Conservation (phyloP, 2,797 vertebrate species). For the Ficedula albicollis region DNA sequence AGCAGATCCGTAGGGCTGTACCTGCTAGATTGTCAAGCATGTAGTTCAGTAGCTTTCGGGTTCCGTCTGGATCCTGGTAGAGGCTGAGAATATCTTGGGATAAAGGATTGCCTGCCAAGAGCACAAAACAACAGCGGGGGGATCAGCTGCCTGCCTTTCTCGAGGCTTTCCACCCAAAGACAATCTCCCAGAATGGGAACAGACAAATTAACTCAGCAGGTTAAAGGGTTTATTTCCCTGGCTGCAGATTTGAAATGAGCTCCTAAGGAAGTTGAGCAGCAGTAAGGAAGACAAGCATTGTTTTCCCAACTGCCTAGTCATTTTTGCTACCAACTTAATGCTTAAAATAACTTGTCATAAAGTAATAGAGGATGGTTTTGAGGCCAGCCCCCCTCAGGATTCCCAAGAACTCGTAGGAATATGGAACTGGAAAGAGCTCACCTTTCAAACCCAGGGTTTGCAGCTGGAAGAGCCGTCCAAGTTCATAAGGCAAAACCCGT, state of each 20-base stretch:
- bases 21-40: slow-evolving; percentile 99
- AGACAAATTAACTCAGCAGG: background rate
- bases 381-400: background rate
- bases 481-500: slow-evolving; percentile 99
- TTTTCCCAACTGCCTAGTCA: background rate
- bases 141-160: slow-evolving; percentile 2
- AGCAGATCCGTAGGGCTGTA: slow-evolving; percentile 30
- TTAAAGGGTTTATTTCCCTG: background rate
- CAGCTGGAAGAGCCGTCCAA: slow-evolving; percentile 97
- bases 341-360: background rate
- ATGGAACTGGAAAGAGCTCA: slow-evolving; percentile 33
- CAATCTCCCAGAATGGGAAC: background rate
- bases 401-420: background rate
- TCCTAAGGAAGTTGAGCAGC: background rate
- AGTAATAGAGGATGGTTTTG: background rate
- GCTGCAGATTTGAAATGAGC: background rate
- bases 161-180: background rate
- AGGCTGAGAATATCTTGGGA: slow-evolving; percentile 98
- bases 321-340: background rate
- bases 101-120: slow-evolving; percentile 93
- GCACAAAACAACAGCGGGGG: slow-evolving; percentile 39
- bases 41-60: slow-evolving; percentile 98
- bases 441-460: slow-evolving; percentile 98
- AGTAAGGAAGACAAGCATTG: background rate
- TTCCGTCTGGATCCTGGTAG: slow-evolving; percentile 97